These are phyloP conservation scores for Orbicella faveolata DNA, from an alignment of 64 coral and sea anemone genomes.

Conservation along the genomic window DNA sequence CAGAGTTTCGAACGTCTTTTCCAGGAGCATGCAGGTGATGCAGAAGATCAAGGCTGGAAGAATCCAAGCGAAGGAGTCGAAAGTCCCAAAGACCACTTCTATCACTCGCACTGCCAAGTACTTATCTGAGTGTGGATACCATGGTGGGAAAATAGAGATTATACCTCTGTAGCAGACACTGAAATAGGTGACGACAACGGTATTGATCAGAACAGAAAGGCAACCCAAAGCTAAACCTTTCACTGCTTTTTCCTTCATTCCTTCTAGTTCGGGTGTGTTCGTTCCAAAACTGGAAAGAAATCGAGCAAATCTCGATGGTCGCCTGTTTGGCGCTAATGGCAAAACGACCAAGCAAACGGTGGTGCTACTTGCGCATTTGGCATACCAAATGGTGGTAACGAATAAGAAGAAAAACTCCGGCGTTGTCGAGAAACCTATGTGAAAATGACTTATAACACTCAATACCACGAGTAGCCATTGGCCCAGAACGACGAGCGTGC, in stretches of 20 bases:
- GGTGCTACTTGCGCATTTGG: not conserved
- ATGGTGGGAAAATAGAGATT: not conserved
- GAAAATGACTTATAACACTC: not conserved
- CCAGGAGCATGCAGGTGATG: constrained; percentile 2
- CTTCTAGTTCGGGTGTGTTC: not conserved
- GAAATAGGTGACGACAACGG: not conserved
- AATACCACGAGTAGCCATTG: not conserved
- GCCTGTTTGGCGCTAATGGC: not conserved
- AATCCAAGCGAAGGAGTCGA: constrained; percentile 4
- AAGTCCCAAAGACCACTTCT: not conserved
- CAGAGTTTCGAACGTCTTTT: not conserved
- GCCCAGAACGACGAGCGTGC: not conserved
- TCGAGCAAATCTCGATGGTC: not conserved
- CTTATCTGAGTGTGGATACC: not conserved
- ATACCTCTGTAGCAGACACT: not conserved
- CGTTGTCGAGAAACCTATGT: not conserved
- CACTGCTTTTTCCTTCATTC: not conserved
- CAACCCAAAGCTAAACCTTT: not conserved
- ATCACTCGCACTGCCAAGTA: not conserved
- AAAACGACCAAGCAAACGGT: not conserved
- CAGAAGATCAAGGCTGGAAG: not conserved
- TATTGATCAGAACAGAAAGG: not conserved
- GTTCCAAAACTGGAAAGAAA: not conserved
- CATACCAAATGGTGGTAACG: not conserved
- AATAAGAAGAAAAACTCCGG: not conserved